These are phyloP conservation scores for Dynastes hyllus DNA, from an alignment of 2,888 invertebrate genomes.

Conservation along the genomic window DNA sequence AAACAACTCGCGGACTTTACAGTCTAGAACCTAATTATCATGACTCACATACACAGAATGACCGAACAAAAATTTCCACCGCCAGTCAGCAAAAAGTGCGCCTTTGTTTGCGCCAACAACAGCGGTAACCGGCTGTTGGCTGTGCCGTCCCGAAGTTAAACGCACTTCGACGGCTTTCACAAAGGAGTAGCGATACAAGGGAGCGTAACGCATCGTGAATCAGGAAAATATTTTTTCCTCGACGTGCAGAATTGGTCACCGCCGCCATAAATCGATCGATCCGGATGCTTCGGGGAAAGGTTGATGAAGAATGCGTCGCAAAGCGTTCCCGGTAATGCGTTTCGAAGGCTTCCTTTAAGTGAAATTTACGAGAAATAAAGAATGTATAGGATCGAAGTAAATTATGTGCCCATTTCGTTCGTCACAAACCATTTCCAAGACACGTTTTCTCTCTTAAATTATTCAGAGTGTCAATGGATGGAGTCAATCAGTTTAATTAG, in stretches of 20 bases:
- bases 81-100: constrained; percentile 3
- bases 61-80: constrained; percentile 9
- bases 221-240: constrained; percentile 3
- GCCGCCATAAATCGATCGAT: constrained; percentile 9
- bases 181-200: background rate
- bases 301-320: background rate
- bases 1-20: background rate
- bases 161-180: constrained; percentile 1
- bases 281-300: background rate
- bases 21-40: background rate
- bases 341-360: constrained; percentile 10
- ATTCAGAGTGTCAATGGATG: too few species aligned
- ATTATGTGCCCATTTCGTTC: too few species aligned
- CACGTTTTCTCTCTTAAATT: too few species aligned
- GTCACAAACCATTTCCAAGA: too few species aligned
- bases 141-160: background rate
- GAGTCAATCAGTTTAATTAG: too few species aligned
- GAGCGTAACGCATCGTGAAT: constrained; percentile 10
- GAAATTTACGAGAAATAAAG: too few species aligned
- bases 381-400: too few species aligned
- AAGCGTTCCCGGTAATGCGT: background rate
- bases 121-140: background rate
- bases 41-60: background rate
- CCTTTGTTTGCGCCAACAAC: constrained; percentile 7
- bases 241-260: background rate